Percentiles rank a stretch among this genome's conserved stretches.
Evolutionary conservation across 2,888 invertebrate species (phyloP).

Genomic region (Elgonia sp.): DNA sequence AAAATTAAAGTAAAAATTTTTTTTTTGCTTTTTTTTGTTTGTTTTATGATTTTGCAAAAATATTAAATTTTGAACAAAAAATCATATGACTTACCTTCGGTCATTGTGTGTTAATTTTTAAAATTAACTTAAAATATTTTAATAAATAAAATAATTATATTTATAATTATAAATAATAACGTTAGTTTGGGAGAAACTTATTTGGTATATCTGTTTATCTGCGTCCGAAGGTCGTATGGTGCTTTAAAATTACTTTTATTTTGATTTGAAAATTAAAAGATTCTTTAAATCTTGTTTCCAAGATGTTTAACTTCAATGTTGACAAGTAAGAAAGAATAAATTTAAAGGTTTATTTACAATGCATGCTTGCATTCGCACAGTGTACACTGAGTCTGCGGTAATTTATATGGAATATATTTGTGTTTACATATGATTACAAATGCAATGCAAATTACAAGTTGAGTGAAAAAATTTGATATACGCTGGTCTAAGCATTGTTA

Average conservation of each 20-base stretch:
- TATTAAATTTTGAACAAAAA: no score
- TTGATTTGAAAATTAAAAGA: constrained; percentile 35
- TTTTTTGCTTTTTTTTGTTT: no score
- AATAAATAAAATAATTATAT: no score
- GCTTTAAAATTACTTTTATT: constrained; percentile 26
- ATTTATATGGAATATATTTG: constrained; percentile 31
- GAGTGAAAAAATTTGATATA: not conserved
- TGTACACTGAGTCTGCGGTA: not conserved
- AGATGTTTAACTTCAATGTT: constrained; percentile 27
- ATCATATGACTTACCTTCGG: no score
- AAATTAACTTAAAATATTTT: no score
- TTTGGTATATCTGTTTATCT: not conserved
- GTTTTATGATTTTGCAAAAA: no score
- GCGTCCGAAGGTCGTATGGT: constrained; percentile 9
- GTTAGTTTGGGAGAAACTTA: no score
- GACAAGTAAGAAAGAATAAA: constrained; percentile 31
- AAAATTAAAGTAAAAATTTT: no score
- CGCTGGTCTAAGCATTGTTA: not conserved
- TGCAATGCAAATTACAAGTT: not conserved
- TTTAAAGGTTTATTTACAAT: constrained; percentile 53
- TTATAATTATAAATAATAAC: no score
- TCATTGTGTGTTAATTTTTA: no score
- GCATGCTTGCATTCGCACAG: constrained; percentile 1
- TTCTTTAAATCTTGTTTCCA: constrained; percentile 48
- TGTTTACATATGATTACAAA: constrained; percentile 7